Base-by-base conservation (phyloP, 2,888 invertebrate species). In the Lasius platythorax region DNA sequence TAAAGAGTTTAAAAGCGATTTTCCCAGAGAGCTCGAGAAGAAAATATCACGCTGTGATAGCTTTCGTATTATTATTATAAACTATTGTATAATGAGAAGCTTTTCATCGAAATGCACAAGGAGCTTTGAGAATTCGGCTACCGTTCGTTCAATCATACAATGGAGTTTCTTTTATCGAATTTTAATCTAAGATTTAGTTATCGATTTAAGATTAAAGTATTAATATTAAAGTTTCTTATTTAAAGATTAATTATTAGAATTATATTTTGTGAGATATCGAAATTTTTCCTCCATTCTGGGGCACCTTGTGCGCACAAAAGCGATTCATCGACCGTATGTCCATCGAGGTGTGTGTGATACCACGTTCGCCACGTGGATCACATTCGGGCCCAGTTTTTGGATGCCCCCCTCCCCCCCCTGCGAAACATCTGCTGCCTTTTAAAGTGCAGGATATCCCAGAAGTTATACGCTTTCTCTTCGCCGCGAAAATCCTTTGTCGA, bases 371-470 rank as follows among this genome's bases (percentile, higher is more conserved):
- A 78, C 67, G 76, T 56, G 68, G 67, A 78, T 78, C 70, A 23
- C 46, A 23, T 61, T 61, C 33, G 28, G 72, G 46, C 43, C 61
- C 79, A 37, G 72, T 79, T 79, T 23, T 79, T 46, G 3, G 15
- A 8, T 46, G 37, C 23, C 23, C 23, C 23, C 23, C 0, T 23
- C 23, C 46, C 46, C 33, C 68, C 46, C 73, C 61, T 72, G 58
- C 33, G 79, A 18, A 79, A 79, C 79, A 81, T 81, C 79, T 81
- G 79, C 18, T 50, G 61, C 3, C 61, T 81, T 81, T 81, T 73
- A 63, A 78, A 78, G 66, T 70, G 53, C 76, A 33, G 66, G 40
- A 78, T 61, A 61, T 9, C 23, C 72, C 72, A 72, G 37, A 61
- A 72, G 23, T 78, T 43, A 43, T 15, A 43, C 72, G 70, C 78